Evolutionary conservation across 2,797 vertebrate genomes (phyloP), one percentile per base, ranked within the genome.

Genomic region (Fundulus diaphanus): DNA sequence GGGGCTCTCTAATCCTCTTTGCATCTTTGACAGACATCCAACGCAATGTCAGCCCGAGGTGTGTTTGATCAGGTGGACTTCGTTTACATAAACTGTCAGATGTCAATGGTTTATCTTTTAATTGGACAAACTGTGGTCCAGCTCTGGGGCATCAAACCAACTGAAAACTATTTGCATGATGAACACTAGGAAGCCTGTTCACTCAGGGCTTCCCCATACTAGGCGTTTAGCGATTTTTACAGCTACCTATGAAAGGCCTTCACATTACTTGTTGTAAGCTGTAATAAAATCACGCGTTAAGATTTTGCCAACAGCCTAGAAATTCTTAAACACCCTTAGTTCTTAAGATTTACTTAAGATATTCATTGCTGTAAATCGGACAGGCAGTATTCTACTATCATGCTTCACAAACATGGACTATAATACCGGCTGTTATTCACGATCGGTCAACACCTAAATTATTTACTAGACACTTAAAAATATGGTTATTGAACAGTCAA

Each of bases 81-180:
- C 7, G 18, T 88, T 90, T 85, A 80, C 80, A 85, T 79, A 51
- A 88, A 82, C 75, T 81, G 84, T 84, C 79, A 70, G 73, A 77
- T 80, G 73, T 77, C 75, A 76, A 2, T 68, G 80, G 73, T 83
- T 87, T 76, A 83, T 85, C 79, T 85, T 73, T 67, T 81, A 76
- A 83, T 63, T 73, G 76, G 74, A 20, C 42, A 15, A 65, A 77
- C 78, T 46, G 72, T 74, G 81, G 73, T 70, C 70, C 31, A 42
- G 83, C 84, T 81, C 59, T 67, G 7, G 78, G 81, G 76, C 78
- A 73, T 57, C 76, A 70, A 77, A 61, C 77, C 77, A 79, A 84
- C 16, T 15, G 74, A 73, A 83, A 80, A 70, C 7, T 1, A 82
- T 87, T 89, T 90, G 84, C 85, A 87, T 86, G 67, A 61, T 71